Conservation (phyloP, 2,888 invertebrate genomes). For the Apodemia duryi region DNA sequence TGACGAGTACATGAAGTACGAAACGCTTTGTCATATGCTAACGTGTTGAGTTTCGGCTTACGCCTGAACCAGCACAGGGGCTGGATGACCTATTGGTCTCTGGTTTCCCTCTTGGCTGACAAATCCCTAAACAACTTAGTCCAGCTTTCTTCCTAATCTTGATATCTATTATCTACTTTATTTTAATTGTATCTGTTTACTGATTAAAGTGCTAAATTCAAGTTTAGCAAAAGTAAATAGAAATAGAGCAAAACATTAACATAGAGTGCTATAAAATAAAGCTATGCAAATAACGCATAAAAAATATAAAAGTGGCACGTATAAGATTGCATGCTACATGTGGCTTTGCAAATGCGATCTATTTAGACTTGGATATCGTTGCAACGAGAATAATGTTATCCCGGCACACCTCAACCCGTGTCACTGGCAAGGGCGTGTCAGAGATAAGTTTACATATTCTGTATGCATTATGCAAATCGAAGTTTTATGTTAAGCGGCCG, state of each 20-base stretch:
- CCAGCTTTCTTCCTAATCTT: too few species aligned
- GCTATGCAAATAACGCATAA: slow-evolving; percentile 28
- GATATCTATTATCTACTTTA: too few species aligned
- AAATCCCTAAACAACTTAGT: too few species aligned
- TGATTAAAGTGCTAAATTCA: background rate
- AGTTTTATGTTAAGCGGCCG: slow-evolving; percentile 71
- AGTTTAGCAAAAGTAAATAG: background rate
- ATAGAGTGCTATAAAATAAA: slow-evolving; percentile 16
- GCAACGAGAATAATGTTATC: slow-evolving; percentile 72
- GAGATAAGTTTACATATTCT: slow-evolving; percentile 76
- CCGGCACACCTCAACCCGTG: slow-evolving; percentile 70
- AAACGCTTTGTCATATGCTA: too few species aligned
- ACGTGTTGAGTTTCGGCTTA: too few species aligned
- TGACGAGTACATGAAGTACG: too few species aligned
- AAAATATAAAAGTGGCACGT: slow-evolving; percentile 31
- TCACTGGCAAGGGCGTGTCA: slow-evolving; percentile 73
- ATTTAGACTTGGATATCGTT: slow-evolving; percentile 70
- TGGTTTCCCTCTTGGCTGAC: too few species aligned
- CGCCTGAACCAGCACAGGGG: too few species aligned
- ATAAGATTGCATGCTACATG: slow-evolving; percentile 52
- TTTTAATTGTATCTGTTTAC: background rate
- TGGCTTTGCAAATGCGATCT: slow-evolving; percentile 66
- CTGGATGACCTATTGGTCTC: too few species aligned
- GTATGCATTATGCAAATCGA: slow-evolving; percentile 78
- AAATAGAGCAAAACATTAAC: slow-evolving; percentile 3